Base-by-base conservation (phyloP, 2,888 invertebrate species). In the Rapana venosa region DNA sequence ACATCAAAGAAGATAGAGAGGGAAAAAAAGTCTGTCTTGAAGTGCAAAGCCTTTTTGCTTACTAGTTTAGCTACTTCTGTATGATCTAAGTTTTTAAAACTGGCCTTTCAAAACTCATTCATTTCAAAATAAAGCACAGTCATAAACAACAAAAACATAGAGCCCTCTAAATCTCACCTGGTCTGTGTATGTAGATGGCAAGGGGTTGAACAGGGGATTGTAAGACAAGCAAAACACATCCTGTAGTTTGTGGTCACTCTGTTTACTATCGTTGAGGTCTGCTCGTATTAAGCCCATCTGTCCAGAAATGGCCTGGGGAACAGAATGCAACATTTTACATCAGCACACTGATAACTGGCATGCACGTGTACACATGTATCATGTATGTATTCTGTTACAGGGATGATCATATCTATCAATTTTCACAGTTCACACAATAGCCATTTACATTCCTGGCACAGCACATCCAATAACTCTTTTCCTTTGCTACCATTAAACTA, bases 131-230 rank as follows among this genome's bases (percentile, higher is more conserved):
- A 11, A 32, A n/a, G 15, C 15, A 17, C 35, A 13, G 61, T 77
- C 17, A 30, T 32, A 26, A 36, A 47, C 0, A 35, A 58, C 17
- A 30, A 35, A 26, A 36, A 47, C 0, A 35, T 6, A 32, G 26
- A 58, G 87, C 91, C 47, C 88, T 90, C 91, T 58, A 91, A 89
- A 47, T 90, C 84, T 22, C 47, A 87, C 87, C 70, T 74, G 70
- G 26, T 56, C 87, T 77, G 11, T 32, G 32, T 77, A 74, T 22
- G 86, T 61, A 8, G 70, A 15, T 11, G 87, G 87, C 36, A 87
- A 47, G 0, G 32, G 77, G 8, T 87, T 35, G 66, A 87, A 87
- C 5, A 20, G 6, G 13, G 77, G 15, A 77, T 87, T 56, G 87
- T 87, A 87, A 20, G 66, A 26, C 74, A 87, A 20, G 32, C 87